Conservation (phyloP, 2,888 invertebrate genomes). For the Drosophila barbarae region DNA sequence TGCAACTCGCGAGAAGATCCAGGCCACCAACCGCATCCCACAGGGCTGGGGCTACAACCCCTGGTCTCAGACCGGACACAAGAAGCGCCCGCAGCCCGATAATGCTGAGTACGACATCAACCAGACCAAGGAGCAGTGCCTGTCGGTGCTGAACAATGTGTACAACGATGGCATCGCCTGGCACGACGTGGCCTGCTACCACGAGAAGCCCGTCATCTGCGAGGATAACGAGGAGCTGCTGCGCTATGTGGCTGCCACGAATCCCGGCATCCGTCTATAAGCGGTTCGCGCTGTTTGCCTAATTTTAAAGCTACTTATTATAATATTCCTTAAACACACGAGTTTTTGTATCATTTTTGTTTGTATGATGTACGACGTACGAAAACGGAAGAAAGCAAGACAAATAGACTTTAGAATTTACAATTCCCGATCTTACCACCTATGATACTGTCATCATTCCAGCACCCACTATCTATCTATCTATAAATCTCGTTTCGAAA, state of each 20-base stretch:
- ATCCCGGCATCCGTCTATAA: constrained; percentile 91
- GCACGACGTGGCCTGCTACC: constrained; percentile 96
- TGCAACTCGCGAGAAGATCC: constrained; percentile 91
- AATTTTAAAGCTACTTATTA: constrained; percentile 73
- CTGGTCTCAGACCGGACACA: constrained; percentile 94
- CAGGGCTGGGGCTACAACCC: constrained; percentile 87
- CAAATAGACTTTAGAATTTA: constrained; percentile 79
- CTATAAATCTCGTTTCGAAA: constrained; percentile 51
- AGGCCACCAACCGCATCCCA: constrained; percentile 87
- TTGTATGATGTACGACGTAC: constrained; percentile 62
- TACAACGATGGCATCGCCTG: constrained; percentile 96
- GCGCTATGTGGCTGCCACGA: constrained; percentile 90
- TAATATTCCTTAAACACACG: constrained; percentile 70
- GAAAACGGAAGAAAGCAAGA: constrained; percentile 65
- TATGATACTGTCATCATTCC: constrained; percentile 35
- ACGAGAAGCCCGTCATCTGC: constrained; percentile 94
- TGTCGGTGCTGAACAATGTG: constrained; percentile 93
- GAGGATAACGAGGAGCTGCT: constrained; percentile 94
- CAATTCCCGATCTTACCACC: constrained; percentile 68
- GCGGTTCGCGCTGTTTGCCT: constrained; percentile 64
- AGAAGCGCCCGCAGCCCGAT: constrained; percentile 92
- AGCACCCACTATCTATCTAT: constrained; percentile 33
- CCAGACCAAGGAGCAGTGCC: constrained; percentile 91
- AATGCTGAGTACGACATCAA: constrained; percentile 95
- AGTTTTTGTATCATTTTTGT: constrained; percentile 72